A percentile compares a stretch with the other conserved stretches of the same genome.
Conservation (phyloP, 2,113 vertebrate species). For the Sphyrna mokarran region DNA sequence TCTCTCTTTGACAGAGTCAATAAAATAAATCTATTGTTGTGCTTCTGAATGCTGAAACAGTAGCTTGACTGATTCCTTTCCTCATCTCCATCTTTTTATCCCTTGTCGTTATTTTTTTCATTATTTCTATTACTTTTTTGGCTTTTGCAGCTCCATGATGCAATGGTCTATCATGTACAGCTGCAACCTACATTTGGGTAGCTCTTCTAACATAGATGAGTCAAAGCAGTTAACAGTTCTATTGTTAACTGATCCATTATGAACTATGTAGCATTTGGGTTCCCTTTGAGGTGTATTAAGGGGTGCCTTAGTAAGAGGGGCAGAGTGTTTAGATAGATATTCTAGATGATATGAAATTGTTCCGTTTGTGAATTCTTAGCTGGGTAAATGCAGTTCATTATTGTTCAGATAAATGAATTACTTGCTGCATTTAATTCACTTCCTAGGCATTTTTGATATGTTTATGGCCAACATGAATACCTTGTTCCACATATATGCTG, state of each 20-base stretch:
- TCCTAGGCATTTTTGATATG: not conserved
- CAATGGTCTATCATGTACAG: not conserved
- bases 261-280: not conserved
- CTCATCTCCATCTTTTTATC: not conserved
- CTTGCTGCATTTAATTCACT: not conserved
- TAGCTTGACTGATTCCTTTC: not conserved
- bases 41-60: constrained; percentile 24
- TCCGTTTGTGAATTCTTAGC: not conserved
- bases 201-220: not conserved
- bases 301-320: not conserved
- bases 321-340: no score
- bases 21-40: not conserved
- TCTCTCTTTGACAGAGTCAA: not conserved
- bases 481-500: not conserved
- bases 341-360: not conserved
- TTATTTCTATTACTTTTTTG: not conserved
- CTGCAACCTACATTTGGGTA: not conserved
- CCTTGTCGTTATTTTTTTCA: not conserved
- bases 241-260: not conserved
- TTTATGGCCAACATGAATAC: not conserved
- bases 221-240: no score
- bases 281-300: not conserved
- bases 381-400: not conserved
- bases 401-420: not conserved
- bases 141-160: not conserved